A percentile compares a stretch with the other conserved stretches of the same genome.
Evolutionary conservation across 2,113 vertebrate species (phyloP).

Genomic region (Mastomys coucha): DNA sequence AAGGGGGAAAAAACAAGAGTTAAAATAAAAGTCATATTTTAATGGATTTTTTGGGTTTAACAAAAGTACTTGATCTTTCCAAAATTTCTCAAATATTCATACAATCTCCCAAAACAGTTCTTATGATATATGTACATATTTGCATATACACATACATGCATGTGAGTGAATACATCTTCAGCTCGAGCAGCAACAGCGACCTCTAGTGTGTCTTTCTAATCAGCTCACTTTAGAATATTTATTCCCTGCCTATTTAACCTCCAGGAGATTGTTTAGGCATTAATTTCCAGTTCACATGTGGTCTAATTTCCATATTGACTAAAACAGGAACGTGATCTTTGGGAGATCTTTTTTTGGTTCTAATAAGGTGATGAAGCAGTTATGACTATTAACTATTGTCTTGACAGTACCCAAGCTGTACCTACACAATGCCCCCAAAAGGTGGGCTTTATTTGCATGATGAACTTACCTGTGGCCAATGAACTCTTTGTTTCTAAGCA

Average conservation of each 20-base stretch:
- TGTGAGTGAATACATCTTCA: slow-evolving; percentile 56
- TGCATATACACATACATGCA: neutral
- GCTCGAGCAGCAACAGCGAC: slow-evolving; percentile 90
- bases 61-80: slow-evolving; percentile 19
- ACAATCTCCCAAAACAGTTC: neutral
- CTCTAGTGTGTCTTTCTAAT: slow-evolving; percentile 89
- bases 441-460: slow-evolving; percentile 81
- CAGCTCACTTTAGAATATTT: slow-evolving; percentile 78
- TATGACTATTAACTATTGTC: slow-evolving; percentile 87
- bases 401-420: slow-evolving; percentile 87
- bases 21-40: neutral
- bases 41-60: neutral
- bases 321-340: slow-evolving; percentile 81
- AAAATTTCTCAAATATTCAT: slow-evolving; percentile 14
- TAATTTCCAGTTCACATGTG: slow-evolving; percentile 82
- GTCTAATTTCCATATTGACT: slow-evolving; percentile 87
- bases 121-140: neutral
- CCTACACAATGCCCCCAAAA: slow-evolving; percentile 82
- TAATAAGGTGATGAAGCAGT: slow-evolving; percentile 85
- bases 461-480: slow-evolving; percentile 82
- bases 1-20: neutral
- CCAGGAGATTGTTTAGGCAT: slow-evolving; percentile 86
- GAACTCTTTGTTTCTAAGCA: slow-evolving; percentile 75
- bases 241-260: slow-evolving; percentile 84
- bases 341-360: slow-evolving; percentile 85